A percentile compares a stretch with the other conserved stretches of the same genome.
These are phyloP conservation scores for Pseudobourletiella spinata DNA, from an alignment of 1,140 invertebrate species.

Conservation along the genomic window DNA sequence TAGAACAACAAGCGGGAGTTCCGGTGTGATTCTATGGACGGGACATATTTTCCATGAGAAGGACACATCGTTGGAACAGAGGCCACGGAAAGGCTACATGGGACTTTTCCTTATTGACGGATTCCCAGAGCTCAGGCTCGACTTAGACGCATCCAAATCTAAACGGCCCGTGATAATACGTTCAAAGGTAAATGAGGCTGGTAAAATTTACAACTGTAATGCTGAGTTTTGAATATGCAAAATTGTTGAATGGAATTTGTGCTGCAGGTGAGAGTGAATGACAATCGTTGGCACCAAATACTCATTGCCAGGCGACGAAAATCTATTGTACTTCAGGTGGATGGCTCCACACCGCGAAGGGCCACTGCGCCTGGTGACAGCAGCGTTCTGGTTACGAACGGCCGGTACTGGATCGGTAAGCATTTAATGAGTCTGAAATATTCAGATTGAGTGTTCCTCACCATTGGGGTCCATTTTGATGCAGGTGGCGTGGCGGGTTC, in stretches of 20 bases:
- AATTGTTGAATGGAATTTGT: background rate
- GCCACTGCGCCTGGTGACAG: slow-evolving; percentile 54
- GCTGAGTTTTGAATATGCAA: background rate
- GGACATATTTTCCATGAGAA: slow-evolving; percentile 33
- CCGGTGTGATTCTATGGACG: slow-evolving; percentile 61
- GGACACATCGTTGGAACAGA: slow-evolving; percentile 35
- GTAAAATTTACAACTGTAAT: slow-evolving; percentile 2
- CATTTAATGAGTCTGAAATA: background rate
- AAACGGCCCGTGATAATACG: slow-evolving; percentile 46
- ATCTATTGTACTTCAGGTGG: slow-evolving; percentile 58
- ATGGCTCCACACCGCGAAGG: slow-evolving; percentile 52
- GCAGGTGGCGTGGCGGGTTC: slow-evolving; percentile 38
- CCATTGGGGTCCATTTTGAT: too few species aligned
- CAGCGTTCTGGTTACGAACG: slow-evolving; percentile 61
- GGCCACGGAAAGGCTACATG: slow-evolving; percentile 49
- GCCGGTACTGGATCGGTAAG: slow-evolving; percentile 64
- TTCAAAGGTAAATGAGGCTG: slow-evolving; percentile 45
- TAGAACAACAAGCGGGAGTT: slow-evolving; percentile 50
- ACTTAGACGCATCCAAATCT: slow-evolving; percentile 50
- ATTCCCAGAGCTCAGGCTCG: slow-evolving; percentile 53
- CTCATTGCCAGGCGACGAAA: slow-evolving; percentile 56
- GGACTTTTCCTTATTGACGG: slow-evolving; percentile 53
- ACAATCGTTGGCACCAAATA: slow-evolving; percentile 63
- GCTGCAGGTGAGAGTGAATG: slow-evolving; percentile 49
- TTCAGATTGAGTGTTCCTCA: too few species aligned